Evolutionary conservation across 1,140 invertebrate species (phyloP), one percentile per base, ranked within the genome.

Genomic region (Eurosta solidaginis): DNA sequence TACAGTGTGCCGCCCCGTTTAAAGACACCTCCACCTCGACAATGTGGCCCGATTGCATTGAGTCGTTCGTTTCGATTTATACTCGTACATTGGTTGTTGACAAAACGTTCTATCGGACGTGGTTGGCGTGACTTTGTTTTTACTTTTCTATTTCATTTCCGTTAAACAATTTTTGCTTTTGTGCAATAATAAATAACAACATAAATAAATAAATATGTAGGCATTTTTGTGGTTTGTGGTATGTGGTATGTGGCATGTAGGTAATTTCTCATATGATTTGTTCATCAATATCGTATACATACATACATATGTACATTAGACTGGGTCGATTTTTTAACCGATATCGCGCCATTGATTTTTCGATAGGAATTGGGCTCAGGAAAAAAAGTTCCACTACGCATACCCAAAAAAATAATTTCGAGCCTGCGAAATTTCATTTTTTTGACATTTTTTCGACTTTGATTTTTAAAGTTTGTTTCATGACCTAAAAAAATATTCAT

Each of bases 31-130:
- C 59, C 33, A 54, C 27, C 22, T 20, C 74, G 36, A 6, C 74
- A 42, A 27, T 14, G 20, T 2, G 25, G 42, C 17, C 33, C 20
- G 27, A 25, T 45, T 50, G 20, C 40, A 73, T 27, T 14, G 42
- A 17, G 22, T 10, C 40, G 42, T 29, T 75, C 20, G 20, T 68
- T 33, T 52, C n/a, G 4, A 52, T 5, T 22, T 22, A 52, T 22
- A 52, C n/a, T 68, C 59, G 17, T n/a, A 68, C 59, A 68, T 68
- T 7, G 33, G 59, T 85, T n/a, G n/a, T n/a, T 85, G 84, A 85
- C 84, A 85, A 85, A 85, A 85, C 83, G 84, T 85, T 84, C 82
- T 85, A 82, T 85, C 83, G 84, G 83, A 85, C 84, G 84, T 85
- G 84, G 85, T 82, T 85, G 85, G 85, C 84, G 85, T 84, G 84